Evolutionary conservation across 2,113 vertebrate species (phyloP), one percentile per base, ranked within the genome.

Genomic region (Pontoporia blainvillei): DNA sequence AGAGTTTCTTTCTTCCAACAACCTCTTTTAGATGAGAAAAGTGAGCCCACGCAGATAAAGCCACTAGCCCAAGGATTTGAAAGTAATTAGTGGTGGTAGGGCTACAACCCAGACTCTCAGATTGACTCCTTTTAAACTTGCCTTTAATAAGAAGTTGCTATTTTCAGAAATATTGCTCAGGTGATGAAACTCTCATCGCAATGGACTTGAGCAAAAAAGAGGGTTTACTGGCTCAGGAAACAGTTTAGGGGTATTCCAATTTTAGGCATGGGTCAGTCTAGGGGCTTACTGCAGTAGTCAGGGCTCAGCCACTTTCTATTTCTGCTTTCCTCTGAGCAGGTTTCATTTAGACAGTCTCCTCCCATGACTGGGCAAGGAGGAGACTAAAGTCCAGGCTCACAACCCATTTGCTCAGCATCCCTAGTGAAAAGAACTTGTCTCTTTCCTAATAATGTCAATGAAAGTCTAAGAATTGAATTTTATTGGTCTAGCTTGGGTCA

Each of bases 1-100:
- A 95, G 86, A 76, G 49, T 64, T 91, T 83, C 78, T 88, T 44
- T 94, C 67, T 84, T 87, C 84, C 84, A 83, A 61, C 8, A 67
- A 73, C 62, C 76, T 82, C 91, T 86, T 69, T 64, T 5, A 67
- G 78, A 84, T 75, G 86, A 94, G 76, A 85, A 86, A 66, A 90
- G 89, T 23, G 18, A 95, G 44, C 88, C 75, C 34, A 69, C 23
- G 29, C 5, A n/a, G 93, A 82, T 25, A 39, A 62, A 91, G 73
- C 15, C 6, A 71, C 54, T 13, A 46, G n/a, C 10, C 49, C n/a
- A 39, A 54, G n/a, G 82, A 78, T 49, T 21, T 85, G 67, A 67
- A 85, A 97, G 66, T 18, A 34, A 20, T 66, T 67, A 59, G 46
- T 39, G 83, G 46, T 67, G 39, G 25, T 8, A 41, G 49, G 29